A percentile compares a stretch with the other conserved stretches of the same genome.
Evolutionary conservation across 2,113 vertebrate genomes (phyloP).

Genomic region (Ptychochromis oligacanthus): DNA sequence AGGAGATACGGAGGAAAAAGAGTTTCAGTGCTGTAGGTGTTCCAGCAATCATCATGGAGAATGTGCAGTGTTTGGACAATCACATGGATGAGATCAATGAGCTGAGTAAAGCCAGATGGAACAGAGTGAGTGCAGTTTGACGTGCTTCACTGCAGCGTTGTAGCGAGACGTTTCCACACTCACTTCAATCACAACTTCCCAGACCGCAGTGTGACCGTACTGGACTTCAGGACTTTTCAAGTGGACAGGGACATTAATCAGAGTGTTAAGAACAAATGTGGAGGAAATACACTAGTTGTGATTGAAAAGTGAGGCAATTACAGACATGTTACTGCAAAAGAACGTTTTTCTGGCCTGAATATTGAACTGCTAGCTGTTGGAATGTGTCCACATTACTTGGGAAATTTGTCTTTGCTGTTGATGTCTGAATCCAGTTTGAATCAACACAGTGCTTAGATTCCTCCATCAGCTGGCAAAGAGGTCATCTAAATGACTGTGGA

Average conservation of each 20-base stretch:
- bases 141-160: too few species aligned
- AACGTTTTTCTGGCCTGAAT: background rate
- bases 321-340: background rate
- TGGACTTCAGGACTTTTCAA: background rate
- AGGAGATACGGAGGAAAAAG: background rate
- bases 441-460: too few species aligned
- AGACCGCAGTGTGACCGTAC: background rate
- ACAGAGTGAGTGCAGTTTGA: too few species aligned
- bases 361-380: background rate
- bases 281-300: background rate
- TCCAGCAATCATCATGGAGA: background rate
- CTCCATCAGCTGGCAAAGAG: too few species aligned
- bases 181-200: too few species aligned
- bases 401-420: background rate
- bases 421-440: too few species aligned
- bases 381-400: rapidly evolving
- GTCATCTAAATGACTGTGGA: too few species aligned
- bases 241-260: background rate
- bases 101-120: background rate
- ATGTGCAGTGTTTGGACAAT: background rate
- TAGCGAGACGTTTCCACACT: background rate
- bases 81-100: background rate
- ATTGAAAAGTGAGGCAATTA: background rate
- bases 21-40: background rate
- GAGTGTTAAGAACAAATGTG: background rate